Evolutionary conservation across 2,888 invertebrate species (phyloP).

Genomic region (Sycophila texana): DNA sequence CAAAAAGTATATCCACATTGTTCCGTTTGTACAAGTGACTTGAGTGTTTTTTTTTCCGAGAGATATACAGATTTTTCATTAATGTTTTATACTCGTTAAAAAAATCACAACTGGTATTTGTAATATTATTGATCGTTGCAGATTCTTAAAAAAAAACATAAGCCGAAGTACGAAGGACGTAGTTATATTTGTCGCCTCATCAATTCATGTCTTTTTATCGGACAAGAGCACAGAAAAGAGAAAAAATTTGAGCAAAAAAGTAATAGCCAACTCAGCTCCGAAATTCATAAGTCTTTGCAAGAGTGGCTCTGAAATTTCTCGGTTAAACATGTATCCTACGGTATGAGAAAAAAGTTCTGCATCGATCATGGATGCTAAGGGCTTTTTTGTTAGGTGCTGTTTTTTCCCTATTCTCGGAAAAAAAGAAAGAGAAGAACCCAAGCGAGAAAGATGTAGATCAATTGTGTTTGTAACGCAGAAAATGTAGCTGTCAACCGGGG

Average conservation of each 20-base stretch:
- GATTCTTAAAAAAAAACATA: slow-evolving; percentile 3
- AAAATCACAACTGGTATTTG: slow-evolving; percentile 29
- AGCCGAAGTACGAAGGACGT: slow-evolving; percentile 10
- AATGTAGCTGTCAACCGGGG: no score
- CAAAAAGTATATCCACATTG: not conserved
- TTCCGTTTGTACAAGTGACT: slow-evolving; percentile 15
- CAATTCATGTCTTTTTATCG: slow-evolving; percentile 25
- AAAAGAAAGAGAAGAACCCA: not conserved
- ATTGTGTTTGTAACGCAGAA: no score
- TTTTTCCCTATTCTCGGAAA: not conserved
- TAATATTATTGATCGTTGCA: slow-evolving; percentile 16
- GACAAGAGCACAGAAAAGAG: not conserved
- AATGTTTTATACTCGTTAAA: slow-evolving; percentile 3
- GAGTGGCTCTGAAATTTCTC: no score
- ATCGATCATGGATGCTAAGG: no score
- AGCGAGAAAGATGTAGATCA: no score
- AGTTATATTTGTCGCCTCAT: slow-evolving; percentile 19
- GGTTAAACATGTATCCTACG: no score
- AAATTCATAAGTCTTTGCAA: no score
- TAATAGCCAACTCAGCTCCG: no score
- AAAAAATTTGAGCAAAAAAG: no score
- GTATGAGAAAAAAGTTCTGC: no score
- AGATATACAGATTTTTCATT: not conserved
- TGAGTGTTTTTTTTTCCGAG: slow-evolving; percentile 3
- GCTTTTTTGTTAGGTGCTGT: no score